Evolutionary conservation across 2,113 vertebrate species (phyloP).

Genomic region (Thryonomys swinderianus): DNA sequence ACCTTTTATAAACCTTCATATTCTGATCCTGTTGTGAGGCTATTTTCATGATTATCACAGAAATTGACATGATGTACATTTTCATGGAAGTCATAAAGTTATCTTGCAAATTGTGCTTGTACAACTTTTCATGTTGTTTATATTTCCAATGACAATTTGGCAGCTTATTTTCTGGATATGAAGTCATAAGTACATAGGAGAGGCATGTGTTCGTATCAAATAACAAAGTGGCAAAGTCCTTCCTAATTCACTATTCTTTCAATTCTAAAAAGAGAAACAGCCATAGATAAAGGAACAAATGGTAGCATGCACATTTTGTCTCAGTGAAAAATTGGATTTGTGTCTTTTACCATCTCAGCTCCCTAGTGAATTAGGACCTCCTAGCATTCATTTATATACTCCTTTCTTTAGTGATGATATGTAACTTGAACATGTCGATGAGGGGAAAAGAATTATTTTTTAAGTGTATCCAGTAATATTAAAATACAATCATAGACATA

Average conservation of each 20-base stretch:
- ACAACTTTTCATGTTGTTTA: constrained; percentile 24
- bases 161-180: constrained; percentile 56
- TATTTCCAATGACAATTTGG: neutral
- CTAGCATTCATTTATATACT: constrained; percentile 31
- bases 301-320: neutral
- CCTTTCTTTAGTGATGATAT: constrained; percentile 53
- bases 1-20: neutral
- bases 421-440: constrained; percentile 11
- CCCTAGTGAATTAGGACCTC: constrained; percentile 50
- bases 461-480: constrained; percentile 39
- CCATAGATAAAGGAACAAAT: neutral
- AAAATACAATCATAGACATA: neutral
- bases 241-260: constrained; percentile 59
- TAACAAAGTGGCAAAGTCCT: constrained; percentile 42
- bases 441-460: neutral
- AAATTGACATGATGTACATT: neutral
- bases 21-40: constrained; percentile 17
- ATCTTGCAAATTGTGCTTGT: neutral
- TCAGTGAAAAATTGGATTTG: constrained; percentile 26
- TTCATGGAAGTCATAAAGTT: constrained; percentile 60
- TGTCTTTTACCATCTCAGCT: neutral
- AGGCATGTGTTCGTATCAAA: constrained; percentile 23
- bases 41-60: neutral
- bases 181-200: neutral
- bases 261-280: neutral